Conservation (phyloP, 2,113 vertebrate genomes). For the Odontophorus gujanensis region DNA sequence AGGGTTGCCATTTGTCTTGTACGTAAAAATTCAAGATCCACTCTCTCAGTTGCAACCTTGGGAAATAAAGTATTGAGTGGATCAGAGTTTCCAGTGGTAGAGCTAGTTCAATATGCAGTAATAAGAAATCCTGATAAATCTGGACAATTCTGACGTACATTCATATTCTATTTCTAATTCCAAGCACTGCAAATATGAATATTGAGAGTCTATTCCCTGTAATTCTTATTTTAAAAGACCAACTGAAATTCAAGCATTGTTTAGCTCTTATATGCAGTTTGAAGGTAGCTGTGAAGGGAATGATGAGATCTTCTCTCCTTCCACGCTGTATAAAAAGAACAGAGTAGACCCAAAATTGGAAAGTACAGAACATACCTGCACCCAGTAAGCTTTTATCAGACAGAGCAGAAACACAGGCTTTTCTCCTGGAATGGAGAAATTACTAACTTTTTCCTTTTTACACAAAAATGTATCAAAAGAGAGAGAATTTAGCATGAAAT, state of each 20-base stretch:
- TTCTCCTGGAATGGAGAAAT: neutral
- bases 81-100: neutral
- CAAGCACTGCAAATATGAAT: neutral
- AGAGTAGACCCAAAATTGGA: neutral
- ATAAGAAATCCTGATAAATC: constrained; percentile 8
- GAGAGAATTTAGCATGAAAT: neutral
- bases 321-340: neutral
- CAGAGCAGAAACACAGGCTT: neutral
- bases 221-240: constrained; percentile 4
- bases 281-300: neutral
- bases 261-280: neutral
- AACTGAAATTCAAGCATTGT: neutral
- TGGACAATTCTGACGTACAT: neutral
- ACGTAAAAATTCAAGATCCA: neutral
- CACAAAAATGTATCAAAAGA: neutral
- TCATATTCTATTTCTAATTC: neutral
- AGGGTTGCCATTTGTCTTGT: constrained; percentile 32
- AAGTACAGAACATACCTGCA: neutral
- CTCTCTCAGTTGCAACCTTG: neutral
- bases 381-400: neutral
- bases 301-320: neutral
- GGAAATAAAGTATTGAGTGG: neutral
- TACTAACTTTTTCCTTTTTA: neutral
- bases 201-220: neutral
- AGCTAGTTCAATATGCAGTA: neutral